Evolutionary conservation across 2,113 vertebrate genomes (phyloP), one percentile per base, ranked within the genome.

Genomic region (Mola mola): DNA sequence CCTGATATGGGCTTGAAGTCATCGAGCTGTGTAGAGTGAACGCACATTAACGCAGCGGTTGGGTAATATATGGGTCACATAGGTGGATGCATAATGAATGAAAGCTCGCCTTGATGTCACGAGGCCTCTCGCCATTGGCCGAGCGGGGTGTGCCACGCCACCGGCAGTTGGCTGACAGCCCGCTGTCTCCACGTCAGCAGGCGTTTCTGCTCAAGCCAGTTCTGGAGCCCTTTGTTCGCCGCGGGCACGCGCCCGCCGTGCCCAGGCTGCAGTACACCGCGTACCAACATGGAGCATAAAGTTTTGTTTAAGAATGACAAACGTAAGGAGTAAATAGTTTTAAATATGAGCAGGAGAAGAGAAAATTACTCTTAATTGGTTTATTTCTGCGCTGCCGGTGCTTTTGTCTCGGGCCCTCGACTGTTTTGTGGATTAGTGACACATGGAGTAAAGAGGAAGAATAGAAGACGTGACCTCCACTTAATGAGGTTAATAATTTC

Each of bases 401-500:
- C 34, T 28, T 24, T 5, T 17, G 44, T 57, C 46, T 26, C 2
- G 5, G 29, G 4, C 5, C 17, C 8, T 31, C 12, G 2, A 13
- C 8, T 20, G 19, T 16, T 49, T 40, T n/a, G 6, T 7, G 25
- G 46, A 37, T 34, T 46, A 41, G 48, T 8, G 33, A 31, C 42
- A 13, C 53, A 10, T 40, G 25, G 44, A 50, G 2, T 42, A 25
- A 19, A 1, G 19, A 43, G 6, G 29, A 51, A 75, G 37, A 74
- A 82, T 36, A 53, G 59, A 49, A 22, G 22, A 56, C 3, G 43
- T 75, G 82, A 79, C 78, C 73, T 75, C 8, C 4, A 8, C 22
- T 53, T 78, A 82, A 81, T 51, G 79, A 67, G 81, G 86, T 88
- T 77, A 82, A 81, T 77, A 10, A 60, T 63, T 69, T 58, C 67